Percentiles rank a stretch among this genome's conserved stretches.
These are phyloP conservation scores for Eutrigla gurnardus DNA, from an alignment of 2,797 vertebrate species.

Conservation along the genomic window DNA sequence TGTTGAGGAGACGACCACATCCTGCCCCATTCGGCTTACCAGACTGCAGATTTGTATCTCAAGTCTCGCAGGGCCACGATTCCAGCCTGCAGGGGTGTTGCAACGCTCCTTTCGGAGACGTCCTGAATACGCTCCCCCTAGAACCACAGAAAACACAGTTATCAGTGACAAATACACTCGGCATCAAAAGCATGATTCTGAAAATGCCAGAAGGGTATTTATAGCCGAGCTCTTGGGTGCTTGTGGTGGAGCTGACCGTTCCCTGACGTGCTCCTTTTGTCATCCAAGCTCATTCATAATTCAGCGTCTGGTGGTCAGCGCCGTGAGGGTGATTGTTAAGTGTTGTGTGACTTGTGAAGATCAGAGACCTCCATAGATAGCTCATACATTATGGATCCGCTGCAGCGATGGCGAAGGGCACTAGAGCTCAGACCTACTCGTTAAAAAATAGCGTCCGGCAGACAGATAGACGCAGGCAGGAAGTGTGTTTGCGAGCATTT, in stretches of 20 bases:
- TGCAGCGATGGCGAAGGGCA: conserved; percentile 34
- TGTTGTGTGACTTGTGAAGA: conserved; percentile 73
- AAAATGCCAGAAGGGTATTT: conserved; percentile 49
- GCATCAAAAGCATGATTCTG: conserved; percentile 28
- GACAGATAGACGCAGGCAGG: conserved; percentile 55
- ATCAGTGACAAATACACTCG: conserved; percentile 45
- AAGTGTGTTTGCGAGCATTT: conserved; percentile 65
- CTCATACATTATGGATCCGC: conserved; percentile 74
- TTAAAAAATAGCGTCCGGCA: conserved; percentile 34
- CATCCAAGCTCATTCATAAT: conserved; percentile 75
- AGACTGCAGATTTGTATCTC: conserved; percentile 64
- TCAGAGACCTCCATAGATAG: conserved; percentile 64
- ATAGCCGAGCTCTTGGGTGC: conserved; percentile 10
- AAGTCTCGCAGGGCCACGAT: conserved; percentile 59
- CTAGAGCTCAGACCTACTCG: conserved; percentile 54
- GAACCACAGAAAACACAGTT: conserved; percentile 40
- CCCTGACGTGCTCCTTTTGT: conserved; percentile 41
- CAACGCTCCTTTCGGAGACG: conserved; percentile 45
- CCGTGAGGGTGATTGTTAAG: conserved; percentile 63
- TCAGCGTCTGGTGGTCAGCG: conserved; percentile 61
- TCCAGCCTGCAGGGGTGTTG: conserved; percentile 42
- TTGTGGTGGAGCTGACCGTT: conserved; percentile 13
- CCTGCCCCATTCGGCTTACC: conserved; percentile 60
- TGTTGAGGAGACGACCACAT: conserved; percentile 64
- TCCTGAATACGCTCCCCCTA: conserved; percentile 18